phyloP scores from a whole-genome alignment of 2,888 invertebrate species.

The Uloborus plumipes region DNA sequence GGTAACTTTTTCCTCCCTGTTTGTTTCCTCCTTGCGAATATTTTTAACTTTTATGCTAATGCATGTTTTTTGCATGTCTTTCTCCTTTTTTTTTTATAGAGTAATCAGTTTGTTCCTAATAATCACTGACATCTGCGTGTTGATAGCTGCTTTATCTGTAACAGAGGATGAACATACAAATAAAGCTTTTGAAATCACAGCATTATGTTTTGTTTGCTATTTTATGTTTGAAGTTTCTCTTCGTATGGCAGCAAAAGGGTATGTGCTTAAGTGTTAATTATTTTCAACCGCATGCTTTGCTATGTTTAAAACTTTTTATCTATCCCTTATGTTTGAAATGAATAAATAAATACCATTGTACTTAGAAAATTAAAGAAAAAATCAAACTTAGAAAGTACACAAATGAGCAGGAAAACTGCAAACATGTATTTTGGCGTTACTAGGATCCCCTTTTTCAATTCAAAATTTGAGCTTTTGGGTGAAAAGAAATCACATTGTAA shows the following conservation, averaged over 20 bases:
- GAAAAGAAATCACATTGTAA: no score
- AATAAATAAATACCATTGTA: no score
- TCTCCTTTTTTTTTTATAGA: conserved; percentile 42
- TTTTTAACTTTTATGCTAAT: not conserved
- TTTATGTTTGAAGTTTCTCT: conserved; percentile 72
- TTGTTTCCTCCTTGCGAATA: not conserved
- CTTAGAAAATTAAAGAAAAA: no score
- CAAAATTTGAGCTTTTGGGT: no score
- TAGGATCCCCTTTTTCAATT: no score
- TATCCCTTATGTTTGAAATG: not conserved
- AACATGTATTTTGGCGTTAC: no score
- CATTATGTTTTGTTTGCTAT: conserved; percentile 71
- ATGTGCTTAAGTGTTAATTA: conserved; percentile 61
- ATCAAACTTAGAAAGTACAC: no score
- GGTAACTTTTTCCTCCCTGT: conserved; percentile 16
- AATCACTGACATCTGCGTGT: conserved; percentile 64
- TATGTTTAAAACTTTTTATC: not conserved
- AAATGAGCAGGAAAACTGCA: no score
- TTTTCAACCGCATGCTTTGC: not conserved
- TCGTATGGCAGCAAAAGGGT: conserved; percentile 72
- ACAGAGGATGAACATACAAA: conserved; percentile 33
- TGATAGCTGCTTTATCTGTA: conserved; percentile 64
- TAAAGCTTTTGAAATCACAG: conserved; percentile 68
- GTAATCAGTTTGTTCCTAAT: conserved; percentile 65
- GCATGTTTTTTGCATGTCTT: not conserved